These are phyloP conservation scores for Scaptomyza montana DNA, from an alignment of 1,140 invertebrate genomes.

Conservation along the genomic window DNA sequence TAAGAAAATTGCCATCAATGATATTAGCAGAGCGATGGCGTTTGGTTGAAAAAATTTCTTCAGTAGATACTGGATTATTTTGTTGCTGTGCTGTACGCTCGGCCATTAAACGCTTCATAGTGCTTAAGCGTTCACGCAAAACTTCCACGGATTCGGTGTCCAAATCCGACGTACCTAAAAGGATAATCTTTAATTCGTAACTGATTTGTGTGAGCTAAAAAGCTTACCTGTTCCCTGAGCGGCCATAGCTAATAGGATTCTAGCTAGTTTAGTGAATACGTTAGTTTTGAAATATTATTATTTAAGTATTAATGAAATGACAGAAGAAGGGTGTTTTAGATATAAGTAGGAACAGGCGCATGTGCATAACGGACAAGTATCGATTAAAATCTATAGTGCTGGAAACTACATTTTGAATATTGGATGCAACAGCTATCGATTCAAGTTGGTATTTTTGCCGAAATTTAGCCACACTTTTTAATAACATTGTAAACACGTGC, in stretches of 20 bases:
- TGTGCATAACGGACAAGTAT: slow-evolving; percentile 46
- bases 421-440: slow-evolving; percentile 22
- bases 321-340: slow-evolving; percentile 48
- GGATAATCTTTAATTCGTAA: not conserved
- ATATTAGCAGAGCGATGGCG: slow-evolving; percentile 86
- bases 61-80: slow-evolving; percentile 84
- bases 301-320: slow-evolving; percentile 30
- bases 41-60: slow-evolving; percentile 83
- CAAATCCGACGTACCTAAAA: slow-evolving; percentile 84
- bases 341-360: slow-evolving; percentile 40
- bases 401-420: not conserved
- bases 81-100: slow-evolving; percentile 86
- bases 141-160: slow-evolving; percentile 90
- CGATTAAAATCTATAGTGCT: slow-evolving; percentile 23
- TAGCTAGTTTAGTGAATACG: not conserved
- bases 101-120: slow-evolving; percentile 92
- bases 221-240: slow-evolving; percentile 26
- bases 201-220: not conserved
- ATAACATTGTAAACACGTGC: slow-evolving; percentile 66
- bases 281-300: slow-evolving; percentile 29
- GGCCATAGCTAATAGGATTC: slow-evolving; percentile 15
- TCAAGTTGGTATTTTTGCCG: slow-evolving; percentile 18
- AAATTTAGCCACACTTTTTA: slow-evolving; percentile 31
- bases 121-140: slow-evolving; percentile 88
- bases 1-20: slow-evolving; percentile 92